Evolutionary conservation across 2,113 vertebrate species (phyloP), one percentile per base, ranked within the genome.

Genomic region (Cyprinodon tularosa): DNA sequence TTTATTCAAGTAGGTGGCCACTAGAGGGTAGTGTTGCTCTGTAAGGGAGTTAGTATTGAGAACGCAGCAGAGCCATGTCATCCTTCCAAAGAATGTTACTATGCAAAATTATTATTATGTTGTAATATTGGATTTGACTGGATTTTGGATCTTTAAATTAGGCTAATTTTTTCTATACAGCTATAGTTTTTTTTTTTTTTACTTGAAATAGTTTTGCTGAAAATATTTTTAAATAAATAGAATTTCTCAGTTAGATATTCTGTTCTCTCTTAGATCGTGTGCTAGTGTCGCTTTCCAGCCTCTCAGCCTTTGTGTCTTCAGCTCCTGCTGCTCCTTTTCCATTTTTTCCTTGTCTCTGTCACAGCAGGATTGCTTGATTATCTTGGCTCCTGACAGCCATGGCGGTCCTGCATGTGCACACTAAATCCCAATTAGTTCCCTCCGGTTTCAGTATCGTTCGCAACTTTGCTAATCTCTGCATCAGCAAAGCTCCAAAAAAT

Each of bases 1-100:
- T 4, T 4, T 12, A 7, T 10, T 22, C 6, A 4, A 5, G 13
- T 50, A 4, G 4, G 1, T 3, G 0, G 0, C 73, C 90, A 88
- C 78, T 53, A 92, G 91, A 82, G 77, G 88, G 76, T 83, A 86
- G 83, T 88, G 86, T 90, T 29, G 67, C 20, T 67, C 80, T 85
- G 47, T 36, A 62, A 7, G 13, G 38, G 42, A 44, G 12, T 5
- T 3, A 14, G 0, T 37, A 59, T 1, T 7, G 8, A 66, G 17
- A 22, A 36, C 3, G 6, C 36, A 4, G 10, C 15, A 53, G 17
- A 6, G 42, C 29, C 1, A 42, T 45, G 44, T 45, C 14, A 3
- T n/a, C 14, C 17, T 57, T 20, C 9, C 44, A 45, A 45, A 7
- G 44, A 7, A n/a, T 57, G 7, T 57, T 57, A 6, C 17, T 57